Evolutionary conservation across 2,888 invertebrate genomes (phyloP).

Genomic region (Colostygia pectinataria): DNA sequence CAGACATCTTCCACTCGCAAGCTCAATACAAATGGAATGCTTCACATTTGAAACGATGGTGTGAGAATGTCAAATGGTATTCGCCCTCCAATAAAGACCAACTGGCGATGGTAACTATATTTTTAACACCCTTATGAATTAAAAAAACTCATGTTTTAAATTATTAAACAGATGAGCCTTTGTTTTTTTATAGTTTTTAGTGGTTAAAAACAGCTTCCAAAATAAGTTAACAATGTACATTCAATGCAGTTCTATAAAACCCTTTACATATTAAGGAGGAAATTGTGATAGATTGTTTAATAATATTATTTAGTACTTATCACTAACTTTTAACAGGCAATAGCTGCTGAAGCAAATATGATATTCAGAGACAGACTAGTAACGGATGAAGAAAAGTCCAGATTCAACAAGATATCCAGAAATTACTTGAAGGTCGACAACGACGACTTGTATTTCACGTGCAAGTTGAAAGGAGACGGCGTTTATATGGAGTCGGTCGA

Average conservation of each 20-base stretch:
- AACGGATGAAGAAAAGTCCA: constrained; percentile 84
- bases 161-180: no score
- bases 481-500: constrained; percentile 69
- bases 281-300: neutral
- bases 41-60: constrained; percentile 89
- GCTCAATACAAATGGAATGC: constrained; percentile 89
- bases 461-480: constrained; percentile 58
- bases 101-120: constrained; percentile 47
- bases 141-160: no score
- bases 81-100: constrained; percentile 54
- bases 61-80: constrained; percentile 86
- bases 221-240: no score
- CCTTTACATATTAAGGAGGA: no score
- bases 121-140: no score
- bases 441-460: constrained; percentile 52
- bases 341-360: constrained; percentile 88
- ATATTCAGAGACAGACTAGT: constrained; percentile 90
- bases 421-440: constrained; percentile 61
- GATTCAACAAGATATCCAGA: constrained; percentile 85
- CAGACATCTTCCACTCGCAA: constrained; percentile 57
- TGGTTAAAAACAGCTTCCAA: no score
- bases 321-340: constrained; percentile 81
- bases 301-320: neutral
- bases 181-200: no score
- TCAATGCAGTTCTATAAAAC: no score